Base-by-base conservation (phyloP, 2,888 invertebrate species). In the Drymonia ruficornis region DNA sequence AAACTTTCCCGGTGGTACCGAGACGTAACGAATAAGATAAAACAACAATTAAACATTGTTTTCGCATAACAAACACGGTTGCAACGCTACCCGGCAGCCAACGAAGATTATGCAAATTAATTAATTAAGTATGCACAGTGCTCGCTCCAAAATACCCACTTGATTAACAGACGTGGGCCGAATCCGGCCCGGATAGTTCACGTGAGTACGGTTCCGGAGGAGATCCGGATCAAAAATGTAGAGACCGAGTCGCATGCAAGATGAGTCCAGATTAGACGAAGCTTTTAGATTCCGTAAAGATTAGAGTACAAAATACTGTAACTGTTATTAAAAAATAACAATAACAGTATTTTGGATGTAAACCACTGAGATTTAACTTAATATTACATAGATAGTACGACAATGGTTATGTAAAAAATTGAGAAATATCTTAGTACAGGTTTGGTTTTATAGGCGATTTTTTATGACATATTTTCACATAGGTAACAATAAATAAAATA, bases 21-120 rank as follows among this genome's bases (percentile, higher is more conserved):
- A 2, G 50, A 59, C 52, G 40, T 43, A 54, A 61, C 51, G 52
- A 60, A 60, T 50, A 15, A 63, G 62, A 63, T 59, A 58, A 60
- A 62, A 61, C 56, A 59, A 57, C 53, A 68, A 61, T 65, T 59
- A 63, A 63, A 68, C 65, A 59, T 52, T 71, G 65, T 65, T 65
- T 61, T 56, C 52, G 52, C 46, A 48, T 58, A 61, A 53, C 61
- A 55, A 59, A 61, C 58, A 55, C 51, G 57, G 54, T 55, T 63
- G 65, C 65, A 66, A 52, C 54, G 56, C 50, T 42, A 46, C 42
- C 49, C 52, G 54, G 52, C 63, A 65, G 67, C 70, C 68, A 67
- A 69, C 63, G 67, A 69, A 74, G 76, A 76, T 76, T 73, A 76
- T 76, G 73, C 61, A 73, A 78, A 78, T 76, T 60, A 64, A 67